Evolutionary conservation across 2,797 vertebrate genomes (phyloP).

Genomic region (Staurois parvus): DNA sequence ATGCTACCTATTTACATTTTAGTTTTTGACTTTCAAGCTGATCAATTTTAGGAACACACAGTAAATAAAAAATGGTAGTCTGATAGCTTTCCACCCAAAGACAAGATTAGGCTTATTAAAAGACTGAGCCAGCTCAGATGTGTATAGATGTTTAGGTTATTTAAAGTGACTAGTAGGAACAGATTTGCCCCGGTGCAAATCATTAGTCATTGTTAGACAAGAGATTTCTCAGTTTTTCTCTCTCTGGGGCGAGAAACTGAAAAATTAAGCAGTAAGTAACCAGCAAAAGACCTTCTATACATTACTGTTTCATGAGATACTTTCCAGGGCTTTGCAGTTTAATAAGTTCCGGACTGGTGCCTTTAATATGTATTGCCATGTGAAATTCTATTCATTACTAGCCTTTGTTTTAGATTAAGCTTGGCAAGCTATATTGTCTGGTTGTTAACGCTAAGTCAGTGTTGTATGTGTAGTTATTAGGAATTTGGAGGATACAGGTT

Average conservation of each 20-base stretch:
- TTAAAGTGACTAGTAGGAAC: neutral
- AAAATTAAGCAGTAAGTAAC: constrained; percentile 36
- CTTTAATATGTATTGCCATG: neutral
- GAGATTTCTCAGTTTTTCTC: constrained; percentile 26
- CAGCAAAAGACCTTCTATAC: constrained; percentile 24
- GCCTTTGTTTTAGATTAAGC: neutral
- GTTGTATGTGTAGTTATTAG: too few relatives aligned
- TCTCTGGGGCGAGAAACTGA: constrained; percentile 17
- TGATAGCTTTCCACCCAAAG: too few relatives aligned
- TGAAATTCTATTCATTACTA: neutral
- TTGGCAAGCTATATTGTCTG: too few relatives aligned
- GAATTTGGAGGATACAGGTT: too few relatives aligned
- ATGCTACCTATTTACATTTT: too few relatives aligned
- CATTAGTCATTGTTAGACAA: constrained; percentile 35
- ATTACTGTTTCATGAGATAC: constrained; percentile 36
- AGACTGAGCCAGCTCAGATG: neutral
- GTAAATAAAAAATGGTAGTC: too few relatives aligned
- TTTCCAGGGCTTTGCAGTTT: constrained; percentile 11
- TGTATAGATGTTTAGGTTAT: constrained; percentile 17
- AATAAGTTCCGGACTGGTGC: neutral
- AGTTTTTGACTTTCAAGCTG: neutral
- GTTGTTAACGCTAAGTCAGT: too few relatives aligned
- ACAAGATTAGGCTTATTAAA: too few relatives aligned
- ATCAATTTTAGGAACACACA: too few relatives aligned
- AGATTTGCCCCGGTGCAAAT: constrained; percentile 9